phyloP scores from a whole-genome alignment of 1,140 invertebrate genomes.

The Zaprionus camerounensis region DNA sequence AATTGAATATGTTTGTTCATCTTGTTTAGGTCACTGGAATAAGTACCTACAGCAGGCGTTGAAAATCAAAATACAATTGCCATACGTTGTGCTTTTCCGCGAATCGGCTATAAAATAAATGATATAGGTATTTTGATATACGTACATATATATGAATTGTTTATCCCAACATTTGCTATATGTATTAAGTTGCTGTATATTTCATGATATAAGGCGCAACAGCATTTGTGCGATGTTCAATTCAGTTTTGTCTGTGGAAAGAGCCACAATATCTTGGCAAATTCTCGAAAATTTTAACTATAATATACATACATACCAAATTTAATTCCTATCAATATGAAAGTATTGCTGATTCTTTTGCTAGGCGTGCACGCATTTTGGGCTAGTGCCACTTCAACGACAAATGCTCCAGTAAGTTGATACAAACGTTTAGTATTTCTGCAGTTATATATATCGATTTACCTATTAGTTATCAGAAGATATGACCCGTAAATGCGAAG shows the following conservation, averaged over 20 bases:
- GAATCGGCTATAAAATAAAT: constrained; percentile 21
- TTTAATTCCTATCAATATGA: constrained; percentile 2
- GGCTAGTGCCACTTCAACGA: neutral
- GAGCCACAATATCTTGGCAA: neutral
- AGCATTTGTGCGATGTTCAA: constrained; percentile 14
- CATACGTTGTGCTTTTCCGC: neutral
- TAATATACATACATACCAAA: too few species aligned
- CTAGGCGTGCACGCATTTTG: constrained; percentile 3
- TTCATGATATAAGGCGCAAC: constrained; percentile 15
- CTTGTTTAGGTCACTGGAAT: neutral
- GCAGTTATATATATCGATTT: neutral
- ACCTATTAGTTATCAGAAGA: neutral
- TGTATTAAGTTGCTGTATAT: neutral
- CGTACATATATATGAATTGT: neutral
- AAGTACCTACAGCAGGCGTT: neutral
- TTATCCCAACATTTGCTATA: constrained; percentile 1
- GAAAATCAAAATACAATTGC: neutral
- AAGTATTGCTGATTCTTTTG: constrained; percentile 22
- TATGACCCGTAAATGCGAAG: neutral
- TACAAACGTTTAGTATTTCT: too few species aligned
- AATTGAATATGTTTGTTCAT: neutral
- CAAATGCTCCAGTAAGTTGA: constrained; percentile 8
- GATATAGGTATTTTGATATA: constrained; percentile 5
- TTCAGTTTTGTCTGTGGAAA: constrained; percentile 8
- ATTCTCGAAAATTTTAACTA: neutral